Conservation (phyloP, 2,888 invertebrate species). For the Melanophora roralis region DNA sequence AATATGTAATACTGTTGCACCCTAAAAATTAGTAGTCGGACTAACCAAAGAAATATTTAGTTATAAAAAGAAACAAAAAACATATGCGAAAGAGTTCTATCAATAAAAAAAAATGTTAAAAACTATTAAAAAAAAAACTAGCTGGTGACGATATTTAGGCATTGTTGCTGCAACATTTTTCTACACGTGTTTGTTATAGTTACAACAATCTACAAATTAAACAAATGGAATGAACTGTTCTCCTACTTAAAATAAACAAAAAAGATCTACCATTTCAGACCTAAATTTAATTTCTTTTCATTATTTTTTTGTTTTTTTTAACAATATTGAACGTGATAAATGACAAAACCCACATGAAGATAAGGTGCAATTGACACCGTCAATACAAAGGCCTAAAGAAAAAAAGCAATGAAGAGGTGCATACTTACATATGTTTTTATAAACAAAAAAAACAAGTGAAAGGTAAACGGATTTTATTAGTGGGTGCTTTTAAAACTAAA, state of each 20-base stretch:
- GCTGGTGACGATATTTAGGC: too few relatives aligned
- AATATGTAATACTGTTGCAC: too few relatives aligned
- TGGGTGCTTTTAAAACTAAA: background rate
- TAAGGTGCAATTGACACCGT: conserved; percentile 49
- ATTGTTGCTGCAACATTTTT: background rate
- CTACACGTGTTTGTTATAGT: background rate
- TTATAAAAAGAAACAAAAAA: too few relatives aligned
- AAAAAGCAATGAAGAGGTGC: background rate
- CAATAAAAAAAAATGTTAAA: too few relatives aligned
- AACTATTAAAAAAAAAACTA: too few relatives aligned
- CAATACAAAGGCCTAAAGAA: conserved; percentile 10
- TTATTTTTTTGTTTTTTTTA: conserved; percentile 20
- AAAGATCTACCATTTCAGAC: conserved; percentile 21
- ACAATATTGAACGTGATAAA: conserved; percentile 52
- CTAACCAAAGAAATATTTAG: too few relatives aligned
- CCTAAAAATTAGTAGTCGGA: too few relatives aligned
- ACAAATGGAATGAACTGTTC: conserved; percentile 41
- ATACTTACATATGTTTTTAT: background rate
- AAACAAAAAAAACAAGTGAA: background rate
- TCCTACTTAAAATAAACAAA: conserved; percentile 4
- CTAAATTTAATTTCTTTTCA: conserved; percentile 17
- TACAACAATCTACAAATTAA: conserved; percentile 26
- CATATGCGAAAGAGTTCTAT: too few relatives aligned
- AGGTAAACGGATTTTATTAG: background rate
- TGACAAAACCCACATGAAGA: conserved; percentile 59